Conservation (phyloP, 1,140 invertebrate genomes). For the Conus ventricosus region DNA sequence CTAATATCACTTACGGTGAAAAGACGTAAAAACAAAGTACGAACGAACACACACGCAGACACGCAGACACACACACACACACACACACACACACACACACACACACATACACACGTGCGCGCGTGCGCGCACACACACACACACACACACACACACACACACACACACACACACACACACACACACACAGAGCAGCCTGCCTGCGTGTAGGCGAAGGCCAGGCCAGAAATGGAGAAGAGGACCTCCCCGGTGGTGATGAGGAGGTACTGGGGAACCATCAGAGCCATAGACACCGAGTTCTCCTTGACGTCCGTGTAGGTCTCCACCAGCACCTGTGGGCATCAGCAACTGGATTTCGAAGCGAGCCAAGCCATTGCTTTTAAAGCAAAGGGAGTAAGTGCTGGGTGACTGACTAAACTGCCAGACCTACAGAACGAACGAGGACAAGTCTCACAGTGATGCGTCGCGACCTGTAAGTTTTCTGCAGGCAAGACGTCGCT, state of each 20-base stretch:
- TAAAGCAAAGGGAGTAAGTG: too few relatives aligned
- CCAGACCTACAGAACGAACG: background rate
- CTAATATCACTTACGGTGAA: too few relatives aligned
- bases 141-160: background rate
- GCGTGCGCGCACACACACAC: background rate
- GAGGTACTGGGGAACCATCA: constrained; percentile 91
- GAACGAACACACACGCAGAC: background rate
- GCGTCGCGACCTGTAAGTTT: too few relatives aligned
- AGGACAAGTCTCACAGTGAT: too few relatives aligned
- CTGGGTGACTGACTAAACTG: background rate
- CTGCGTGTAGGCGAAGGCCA: constrained; percentile 92
- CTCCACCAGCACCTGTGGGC: constrained; percentile 33
- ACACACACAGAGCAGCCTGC: constrained; percentile 64
- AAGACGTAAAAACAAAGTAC: too few relatives aligned
- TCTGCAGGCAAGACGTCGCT: too few relatives aligned
- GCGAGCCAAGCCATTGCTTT: background rate
- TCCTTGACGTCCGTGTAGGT: constrained; percentile 74
- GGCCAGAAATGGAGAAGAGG: constrained; percentile 92
- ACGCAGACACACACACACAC: background rate
- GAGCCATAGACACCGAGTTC: constrained; percentile 86
- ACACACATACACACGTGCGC: background rate
- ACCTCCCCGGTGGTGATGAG: constrained; percentile 90
- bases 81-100: constrained; percentile 6
- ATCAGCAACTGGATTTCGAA: background rate
- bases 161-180: constrained; percentile 6